A percentile compares a stretch with the other conserved stretches of the same genome.
These are phyloP conservation scores for Atta colombica DNA, from an alignment of 1,140 invertebrate species.

Conservation along the genomic window DNA sequence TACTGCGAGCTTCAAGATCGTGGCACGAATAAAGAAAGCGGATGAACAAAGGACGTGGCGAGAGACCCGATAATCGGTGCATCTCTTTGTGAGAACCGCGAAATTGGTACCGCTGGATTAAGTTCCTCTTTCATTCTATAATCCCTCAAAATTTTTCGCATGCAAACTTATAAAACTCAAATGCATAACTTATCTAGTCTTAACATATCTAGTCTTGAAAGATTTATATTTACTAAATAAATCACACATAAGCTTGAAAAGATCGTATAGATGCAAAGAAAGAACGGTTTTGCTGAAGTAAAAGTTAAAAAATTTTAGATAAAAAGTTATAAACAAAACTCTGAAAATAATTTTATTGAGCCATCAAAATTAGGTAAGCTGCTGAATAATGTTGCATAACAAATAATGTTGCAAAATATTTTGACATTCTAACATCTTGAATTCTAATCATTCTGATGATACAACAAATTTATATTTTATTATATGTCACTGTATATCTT, in stretches of 20 bases:
- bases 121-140: slow-evolving; percentile 17
- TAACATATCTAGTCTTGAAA: neutral
- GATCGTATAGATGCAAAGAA: neutral
- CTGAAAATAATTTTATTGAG: no score
- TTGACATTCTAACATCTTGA: no score
- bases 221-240: neutral
- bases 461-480: no score
- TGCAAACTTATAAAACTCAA: neutral
- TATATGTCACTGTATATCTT: no score
- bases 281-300: no score
- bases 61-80: slow-evolving; percentile 51
- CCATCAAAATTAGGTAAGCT: no score
- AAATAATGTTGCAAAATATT: no score
- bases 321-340: no score
- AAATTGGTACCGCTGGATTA: slow-evolving; percentile 9
- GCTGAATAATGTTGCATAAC: no score
- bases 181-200: neutral
- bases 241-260: neutral
- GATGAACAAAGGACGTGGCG: slow-evolving; percentile 49
- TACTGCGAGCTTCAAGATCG: slow-evolving; percentile 48
- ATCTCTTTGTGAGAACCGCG: slow-evolving; percentile 17
- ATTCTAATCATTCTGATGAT: no score
- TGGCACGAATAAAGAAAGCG: slow-evolving; percentile 46
- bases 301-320: no score
- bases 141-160: neutral